phyloP scores from a whole-genome alignment of 2,888 invertebrate species.

The Aphidius colemani region DNA sequence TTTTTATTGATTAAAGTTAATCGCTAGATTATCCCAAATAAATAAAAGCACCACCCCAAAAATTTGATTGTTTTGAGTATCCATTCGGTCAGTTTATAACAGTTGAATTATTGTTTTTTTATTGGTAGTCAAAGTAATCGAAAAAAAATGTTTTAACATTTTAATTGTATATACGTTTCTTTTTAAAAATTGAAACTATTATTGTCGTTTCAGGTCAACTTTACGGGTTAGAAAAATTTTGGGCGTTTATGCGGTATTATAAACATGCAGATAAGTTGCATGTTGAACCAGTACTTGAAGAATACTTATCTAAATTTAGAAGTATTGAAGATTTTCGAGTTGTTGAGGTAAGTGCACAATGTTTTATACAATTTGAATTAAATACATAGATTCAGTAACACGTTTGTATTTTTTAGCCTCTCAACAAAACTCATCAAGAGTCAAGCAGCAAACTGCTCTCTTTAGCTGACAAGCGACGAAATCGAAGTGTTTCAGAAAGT shows the following conservation, averaged over 20 bases:
- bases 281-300: conserved; percentile 75
- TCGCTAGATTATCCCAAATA: too few relatives aligned
- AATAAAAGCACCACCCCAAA: too few relatives aligned
- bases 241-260: conserved; percentile 98
- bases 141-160: too few relatives aligned
- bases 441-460: conserved; percentile 60
- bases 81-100: too few relatives aligned
- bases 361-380: background rate
- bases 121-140: too few relatives aligned
- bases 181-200: background rate
- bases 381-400: conserved; percentile 1
- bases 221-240: conserved; percentile 98
- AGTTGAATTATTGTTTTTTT: too few relatives aligned
- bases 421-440: conserved; percentile 66
- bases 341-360: conserved; percentile 65
- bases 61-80: too few relatives aligned
- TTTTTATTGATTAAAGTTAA: too few relatives aligned
- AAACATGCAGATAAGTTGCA: conserved; percentile 77
- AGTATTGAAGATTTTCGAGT: conserved; percentile 89
- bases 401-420: conserved; percentile 61
- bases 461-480: conserved; percentile 63
- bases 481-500: conserved; percentile 73
- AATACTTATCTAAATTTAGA: conserved; percentile 78
- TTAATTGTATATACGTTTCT: background rate
- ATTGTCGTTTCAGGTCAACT: conserved; percentile 74